Conservation (phyloP, 1,140 invertebrate species). For the Nephila pilipes region DNA sequence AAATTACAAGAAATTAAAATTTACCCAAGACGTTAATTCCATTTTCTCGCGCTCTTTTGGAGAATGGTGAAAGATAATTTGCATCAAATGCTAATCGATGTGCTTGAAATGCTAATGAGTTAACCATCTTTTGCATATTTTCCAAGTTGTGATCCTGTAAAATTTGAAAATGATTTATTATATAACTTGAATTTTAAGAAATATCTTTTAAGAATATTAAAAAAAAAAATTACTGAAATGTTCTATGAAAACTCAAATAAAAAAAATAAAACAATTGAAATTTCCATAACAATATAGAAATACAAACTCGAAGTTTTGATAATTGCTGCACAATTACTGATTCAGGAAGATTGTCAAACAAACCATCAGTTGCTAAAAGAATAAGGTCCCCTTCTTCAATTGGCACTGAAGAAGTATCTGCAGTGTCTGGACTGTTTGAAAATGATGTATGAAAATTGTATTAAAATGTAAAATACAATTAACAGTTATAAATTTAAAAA, state of each 20-base stretch:
- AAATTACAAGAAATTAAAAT: not conserved
- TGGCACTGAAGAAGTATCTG: conserved; percentile 93
- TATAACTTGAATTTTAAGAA: too few relatives aligned
- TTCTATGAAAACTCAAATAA: not conserved
- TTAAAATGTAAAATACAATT: not conserved
- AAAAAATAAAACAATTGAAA: not conserved
- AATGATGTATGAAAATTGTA: conserved; percentile 79
- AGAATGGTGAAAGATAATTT: conserved; percentile 97
- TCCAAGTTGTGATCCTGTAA: conserved; percentile 80
- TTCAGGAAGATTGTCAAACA: conserved; percentile 98
- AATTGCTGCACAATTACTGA: conserved; percentile 91
- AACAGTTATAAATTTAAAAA: not conserved
- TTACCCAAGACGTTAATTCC: conserved; percentile 95
- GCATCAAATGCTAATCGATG: conserved; percentile 95
- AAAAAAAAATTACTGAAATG: too few relatives aligned
- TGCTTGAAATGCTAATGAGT: conserved; percentile 96
- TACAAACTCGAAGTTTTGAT: conserved; percentile 82
- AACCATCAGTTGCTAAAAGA: conserved; percentile 96
- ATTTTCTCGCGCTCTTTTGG: conserved; percentile 93
- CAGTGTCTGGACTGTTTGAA: conserved; percentile 90
- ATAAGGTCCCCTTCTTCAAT: conserved; percentile 98
- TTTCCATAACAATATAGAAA: not conserved
- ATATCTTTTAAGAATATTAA: too few relatives aligned
- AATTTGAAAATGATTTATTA: not conserved
- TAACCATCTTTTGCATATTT: conserved; percentile 92